These are phyloP conservation scores for Micrastur ruficollis DNA, from an alignment of 2,797 vertebrate genomes.

Conservation along the genomic window DNA sequence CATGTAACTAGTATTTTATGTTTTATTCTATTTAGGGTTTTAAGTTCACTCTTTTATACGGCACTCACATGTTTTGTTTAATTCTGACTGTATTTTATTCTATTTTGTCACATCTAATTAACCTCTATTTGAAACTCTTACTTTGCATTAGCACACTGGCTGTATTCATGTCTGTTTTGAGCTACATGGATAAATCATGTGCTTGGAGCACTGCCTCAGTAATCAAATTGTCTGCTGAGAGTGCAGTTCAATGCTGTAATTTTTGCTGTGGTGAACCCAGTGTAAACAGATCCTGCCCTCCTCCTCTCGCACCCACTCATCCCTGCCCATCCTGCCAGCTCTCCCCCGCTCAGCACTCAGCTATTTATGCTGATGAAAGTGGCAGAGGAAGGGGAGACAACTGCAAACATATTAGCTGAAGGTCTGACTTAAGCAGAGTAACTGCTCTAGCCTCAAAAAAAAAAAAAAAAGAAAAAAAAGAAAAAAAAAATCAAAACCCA, in stretches of 20 bases:
- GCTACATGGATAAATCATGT: slow-evolving; percentile 48
- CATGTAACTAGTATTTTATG: not conserved
- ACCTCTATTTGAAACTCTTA: slow-evolving; percentile 18
- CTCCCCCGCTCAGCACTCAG: not conserved
- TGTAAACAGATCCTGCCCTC: slow-evolving; percentile 46
- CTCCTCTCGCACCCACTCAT: slow-evolving; percentile 6
- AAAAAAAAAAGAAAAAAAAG: no score
- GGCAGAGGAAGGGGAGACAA: not conserved
- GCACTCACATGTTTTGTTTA: not conserved
- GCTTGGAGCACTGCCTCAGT: slow-evolving; percentile 44
- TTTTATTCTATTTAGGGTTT: slow-evolving; percentile 8
- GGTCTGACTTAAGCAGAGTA: not conserved
- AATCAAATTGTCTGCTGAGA: slow-evolving; percentile 60
- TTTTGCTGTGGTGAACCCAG: slow-evolving; percentile 27
- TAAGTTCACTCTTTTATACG: not conserved
- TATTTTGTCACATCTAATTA: slow-evolving; percentile 50
- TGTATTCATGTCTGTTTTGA: slow-evolving; percentile 20
- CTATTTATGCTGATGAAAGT: not conserved
- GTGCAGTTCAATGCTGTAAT: slow-evolving; percentile 44
- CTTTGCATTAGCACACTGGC: slow-evolving; percentile 31
- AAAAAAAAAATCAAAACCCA: not conserved
- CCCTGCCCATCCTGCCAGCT: not conserved
- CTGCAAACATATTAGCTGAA: not conserved
- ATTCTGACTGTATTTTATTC: slow-evolving; percentile 30
- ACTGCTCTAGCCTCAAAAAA: not conserved